These are phyloP conservation scores for Limnothrissa miodon DNA, from an alignment of 2,113 vertebrate genomes.

Conservation along the genomic window DNA sequence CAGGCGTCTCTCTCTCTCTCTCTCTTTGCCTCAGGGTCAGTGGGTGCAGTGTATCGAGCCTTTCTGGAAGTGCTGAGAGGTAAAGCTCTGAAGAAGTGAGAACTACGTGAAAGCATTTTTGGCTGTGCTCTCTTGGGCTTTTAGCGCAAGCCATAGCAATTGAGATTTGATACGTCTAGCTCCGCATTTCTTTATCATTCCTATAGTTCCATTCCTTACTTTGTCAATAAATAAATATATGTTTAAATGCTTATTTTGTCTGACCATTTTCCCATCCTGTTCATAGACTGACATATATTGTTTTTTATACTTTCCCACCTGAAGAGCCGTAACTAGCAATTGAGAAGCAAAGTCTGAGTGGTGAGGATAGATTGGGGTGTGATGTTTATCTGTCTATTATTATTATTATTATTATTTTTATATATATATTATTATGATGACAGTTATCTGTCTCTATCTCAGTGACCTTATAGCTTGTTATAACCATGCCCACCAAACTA, in stretches of 20 bases:
- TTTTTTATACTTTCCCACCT: no score
- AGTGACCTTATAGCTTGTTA: not conserved
- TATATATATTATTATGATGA: no score
- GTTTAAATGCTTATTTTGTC: not conserved
- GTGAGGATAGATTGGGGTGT: no score
- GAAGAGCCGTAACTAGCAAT: no score
- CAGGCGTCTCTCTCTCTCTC: not conserved
- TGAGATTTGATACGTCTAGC: not conserved
- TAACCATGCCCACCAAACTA: not conserved
- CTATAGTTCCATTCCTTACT: not conserved
- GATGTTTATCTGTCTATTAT: no score
- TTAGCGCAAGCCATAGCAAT: not conserved
- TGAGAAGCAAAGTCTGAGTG: no score
- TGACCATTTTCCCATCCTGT: not conserved
- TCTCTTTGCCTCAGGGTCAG: slow-evolving; percentile 10
- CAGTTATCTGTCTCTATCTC: not conserved
- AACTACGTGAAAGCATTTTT: slow-evolving; percentile 9
- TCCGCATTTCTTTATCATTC: not conserved
- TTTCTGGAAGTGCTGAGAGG: slow-evolving; percentile 11
- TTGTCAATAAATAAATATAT: not conserved
- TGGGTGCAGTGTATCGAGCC: not conserved
- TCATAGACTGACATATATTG: no score
- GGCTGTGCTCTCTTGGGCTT: not conserved
- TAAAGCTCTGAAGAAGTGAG: not conserved
- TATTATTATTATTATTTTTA: no score